Evolutionary conservation across 1,140 invertebrate genomes (phyloP).

Genomic region (Macrobrachium nipponense): DNA sequence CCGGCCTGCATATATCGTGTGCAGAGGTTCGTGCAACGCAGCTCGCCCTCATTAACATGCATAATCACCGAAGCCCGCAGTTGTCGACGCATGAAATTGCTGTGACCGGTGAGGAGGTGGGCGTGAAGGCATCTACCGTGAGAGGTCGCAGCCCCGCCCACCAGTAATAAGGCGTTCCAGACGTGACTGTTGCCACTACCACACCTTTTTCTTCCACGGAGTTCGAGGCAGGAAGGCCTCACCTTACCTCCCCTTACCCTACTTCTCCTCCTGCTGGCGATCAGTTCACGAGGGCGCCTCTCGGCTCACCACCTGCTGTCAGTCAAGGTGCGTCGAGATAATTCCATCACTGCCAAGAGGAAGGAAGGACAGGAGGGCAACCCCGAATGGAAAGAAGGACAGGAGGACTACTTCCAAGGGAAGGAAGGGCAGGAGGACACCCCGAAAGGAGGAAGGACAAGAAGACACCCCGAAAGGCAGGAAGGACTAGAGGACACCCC

Average conservation of each 20-base stretch:
- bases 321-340: no score
- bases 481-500: no score
- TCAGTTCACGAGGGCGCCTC: neutral
- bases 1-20: conserved; percentile 8
- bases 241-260: neutral
- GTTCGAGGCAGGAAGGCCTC: neutral
- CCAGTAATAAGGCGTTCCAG: neutral
- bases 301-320: no score
- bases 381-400: no score
- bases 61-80: conserved; percentile 54
- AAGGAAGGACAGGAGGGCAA: no score
- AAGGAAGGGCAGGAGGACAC: no score
- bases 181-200: conserved; percentile 22
- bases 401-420: no score
- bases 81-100: conserved; percentile 56
- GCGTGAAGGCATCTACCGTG: conserved; percentile 53
- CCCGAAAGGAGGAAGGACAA: no score
- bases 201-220: neutral
- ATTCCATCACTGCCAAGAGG: no score
- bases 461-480: no score
- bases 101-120: conserved; percentile 33
- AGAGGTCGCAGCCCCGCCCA: neutral
- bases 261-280: neutral
- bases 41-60: conserved; percentile 53
- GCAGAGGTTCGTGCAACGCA: conserved; percentile 25